phyloP scores from a whole-genome alignment of 2,888 invertebrate species.

The Cyclophora punctaria region DNA sequence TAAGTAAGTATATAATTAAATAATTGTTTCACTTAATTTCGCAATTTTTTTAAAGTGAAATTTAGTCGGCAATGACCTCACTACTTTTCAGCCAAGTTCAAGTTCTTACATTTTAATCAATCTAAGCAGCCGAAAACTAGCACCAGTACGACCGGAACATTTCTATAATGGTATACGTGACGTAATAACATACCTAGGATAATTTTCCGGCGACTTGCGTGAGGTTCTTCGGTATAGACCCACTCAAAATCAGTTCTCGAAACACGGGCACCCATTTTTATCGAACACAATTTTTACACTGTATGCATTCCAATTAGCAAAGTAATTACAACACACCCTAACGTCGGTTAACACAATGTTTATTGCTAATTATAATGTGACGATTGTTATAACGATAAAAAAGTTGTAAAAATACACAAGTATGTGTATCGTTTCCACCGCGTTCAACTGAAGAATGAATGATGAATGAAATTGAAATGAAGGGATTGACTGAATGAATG shows the following conservation, averaged over 20 bases:
- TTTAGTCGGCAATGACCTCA: not conserved
- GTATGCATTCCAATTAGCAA: too few relatives aligned
- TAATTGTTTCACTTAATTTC: too few relatives aligned
- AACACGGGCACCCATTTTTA: slow-evolving; percentile 92
- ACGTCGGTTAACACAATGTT: too few relatives aligned
- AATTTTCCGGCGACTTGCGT: slow-evolving; percentile 93
- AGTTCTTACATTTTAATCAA: too few relatives aligned
- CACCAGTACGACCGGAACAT: too few relatives aligned
- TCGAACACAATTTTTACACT: slow-evolving; percentile 9
- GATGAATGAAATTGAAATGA: not conserved
- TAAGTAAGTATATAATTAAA: too few relatives aligned
- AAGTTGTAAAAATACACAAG: not conserved
- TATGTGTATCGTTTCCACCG: not conserved
- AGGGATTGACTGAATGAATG: not conserved
- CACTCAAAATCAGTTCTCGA: slow-evolving; percentile 97
- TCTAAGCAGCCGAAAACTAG: slow-evolving; percentile 1
- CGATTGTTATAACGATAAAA: too few relatives aligned
- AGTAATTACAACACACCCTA: too few relatives aligned
- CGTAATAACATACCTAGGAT: slow-evolving; percentile 84
- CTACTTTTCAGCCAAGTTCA: not conserved
- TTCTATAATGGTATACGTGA: slow-evolving; percentile 24
- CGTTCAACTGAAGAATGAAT: slow-evolving; percentile 1
- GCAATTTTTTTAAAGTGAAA: not conserved
- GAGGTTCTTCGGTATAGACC: slow-evolving; percentile 98
- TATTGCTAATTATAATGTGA: too few relatives aligned